Base-by-base conservation (phyloP, 2,797 vertebrate species). In the Myiotriccus ornatus region DNA sequence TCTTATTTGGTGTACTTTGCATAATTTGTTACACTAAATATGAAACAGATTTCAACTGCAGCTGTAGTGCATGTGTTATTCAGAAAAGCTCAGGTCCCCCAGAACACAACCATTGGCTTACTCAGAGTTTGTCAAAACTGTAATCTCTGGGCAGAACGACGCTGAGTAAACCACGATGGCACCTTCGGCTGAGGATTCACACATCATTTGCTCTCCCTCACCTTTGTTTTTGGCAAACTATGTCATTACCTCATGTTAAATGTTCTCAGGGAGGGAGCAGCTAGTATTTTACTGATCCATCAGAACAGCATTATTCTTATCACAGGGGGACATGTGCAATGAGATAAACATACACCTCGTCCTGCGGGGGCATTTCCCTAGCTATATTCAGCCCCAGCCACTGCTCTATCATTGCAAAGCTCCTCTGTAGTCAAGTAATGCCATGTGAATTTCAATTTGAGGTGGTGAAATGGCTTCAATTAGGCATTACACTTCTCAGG, bases 21-120 rank as follows among this genome's bases (percentile, higher is more conserved):
- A 94, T 94, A 97, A 97, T 97, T 97, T 93, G 96, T 97, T 75
- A 87, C 92, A 89, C 95, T 95, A 97, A 98, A 98, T 97, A 87
- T 52, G 96, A 98, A 97, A 88, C 98, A 97, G 97, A 97, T 95
- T 96, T 91, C 50, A 86, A 8, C n/a, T 49, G 81, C 96, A 95
- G 75, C 85, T 95, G 93, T 84, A 64, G 78, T 62, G 77, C 96
- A 96, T 84, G 81, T 90, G 91, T 81, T 91, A 69, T 35, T 93
- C 78, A 30, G 64, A 84, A 82, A 55, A 83, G 39, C 74, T 76
- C 0, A 4, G 86, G 76, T 69, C 68, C 89, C 39, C 30, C 73
- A 86, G 30, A 84, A 74, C 71, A 76, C 50, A 35, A 43, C 55
- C 37, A 39, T 69, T 88, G 41, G 9, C 37, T 93, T 55, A 22